phyloP scores from a whole-genome alignment of 2,888 invertebrate species.

The Xestia c-nigrum region DNA sequence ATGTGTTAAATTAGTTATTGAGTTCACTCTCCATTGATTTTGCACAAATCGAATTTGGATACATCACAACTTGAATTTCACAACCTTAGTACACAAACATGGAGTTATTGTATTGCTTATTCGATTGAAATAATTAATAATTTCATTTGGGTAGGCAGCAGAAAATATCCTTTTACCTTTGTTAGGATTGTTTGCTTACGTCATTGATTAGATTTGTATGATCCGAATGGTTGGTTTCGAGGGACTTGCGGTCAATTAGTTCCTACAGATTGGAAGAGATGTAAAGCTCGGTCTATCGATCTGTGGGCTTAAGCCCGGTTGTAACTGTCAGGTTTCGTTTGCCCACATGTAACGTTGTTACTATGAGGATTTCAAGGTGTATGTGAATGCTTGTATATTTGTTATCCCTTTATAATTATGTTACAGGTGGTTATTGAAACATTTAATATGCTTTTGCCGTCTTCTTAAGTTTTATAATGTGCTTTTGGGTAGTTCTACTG shows the following conservation, averaged over 20 bases:
- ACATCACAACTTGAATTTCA: neutral
- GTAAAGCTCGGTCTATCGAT: conserved; percentile 20
- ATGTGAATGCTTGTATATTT: neutral
- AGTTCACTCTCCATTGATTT: conserved; percentile 23
- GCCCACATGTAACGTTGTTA: conserved; percentile 14
- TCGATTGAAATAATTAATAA: conserved; percentile 38
- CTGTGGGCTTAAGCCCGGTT: conserved; percentile 7
- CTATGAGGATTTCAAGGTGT: neutral
- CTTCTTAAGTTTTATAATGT: too few species aligned
- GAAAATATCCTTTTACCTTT: neutral
- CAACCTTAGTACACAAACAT: neutral
- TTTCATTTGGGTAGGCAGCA: conserved; percentile 26
- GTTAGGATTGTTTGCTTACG: conserved; percentile 5
- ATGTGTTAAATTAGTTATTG: conserved; percentile 24
- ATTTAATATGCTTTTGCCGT: too few species aligned
- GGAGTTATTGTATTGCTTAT: conserved; percentile 11
- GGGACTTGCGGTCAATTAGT: conserved; percentile 45
- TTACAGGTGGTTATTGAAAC: neutral
- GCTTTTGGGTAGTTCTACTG: neutral
- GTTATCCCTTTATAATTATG: conserved; percentile 6
- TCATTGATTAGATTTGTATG: conserved; percentile 11
- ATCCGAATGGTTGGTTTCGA: conserved; percentile 4
- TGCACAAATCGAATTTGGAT: conserved; percentile 19
- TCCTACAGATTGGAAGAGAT: conserved; percentile 7
- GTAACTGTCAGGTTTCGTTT: conserved; percentile 1